Evolutionary conservation across 2,797 vertebrate species (phyloP).

Genomic region (Notolabrus celidotus): DNA sequence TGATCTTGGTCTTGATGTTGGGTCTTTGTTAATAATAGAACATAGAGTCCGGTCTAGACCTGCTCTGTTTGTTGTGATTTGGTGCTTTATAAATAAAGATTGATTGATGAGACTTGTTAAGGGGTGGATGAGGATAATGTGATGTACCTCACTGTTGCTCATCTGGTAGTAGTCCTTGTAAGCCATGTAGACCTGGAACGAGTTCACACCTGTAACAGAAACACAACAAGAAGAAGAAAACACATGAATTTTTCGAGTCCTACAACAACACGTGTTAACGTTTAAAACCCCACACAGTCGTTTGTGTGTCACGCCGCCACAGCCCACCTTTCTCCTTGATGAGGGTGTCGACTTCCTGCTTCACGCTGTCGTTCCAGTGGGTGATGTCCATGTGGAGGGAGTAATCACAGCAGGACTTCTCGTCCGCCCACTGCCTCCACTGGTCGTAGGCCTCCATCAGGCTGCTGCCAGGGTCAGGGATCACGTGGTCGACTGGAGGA

Average conservation of each 20-base stretch:
- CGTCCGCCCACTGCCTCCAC: conserved; percentile 95
- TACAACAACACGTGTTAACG: too few species aligned
- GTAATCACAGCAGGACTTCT: conserved; percentile 95
- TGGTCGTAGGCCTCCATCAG: conserved; percentile 91
- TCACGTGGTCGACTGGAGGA: conserved; percentile 93
- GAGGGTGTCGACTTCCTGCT: conserved; percentile 91
- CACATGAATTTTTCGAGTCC: too few species aligned
- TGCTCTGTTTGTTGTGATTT: too few species aligned
- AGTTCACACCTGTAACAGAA: conserved; percentile 90
- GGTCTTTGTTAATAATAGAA: too few species aligned
- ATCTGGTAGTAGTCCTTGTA: conserved; percentile 99
- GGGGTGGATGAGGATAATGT: too few species aligned
- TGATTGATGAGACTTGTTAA: neutral
- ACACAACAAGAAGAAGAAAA: too few species aligned
- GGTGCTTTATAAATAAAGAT: too few species aligned
- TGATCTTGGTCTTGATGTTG: too few species aligned
- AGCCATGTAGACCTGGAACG: conserved; percentile 99
- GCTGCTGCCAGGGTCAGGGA: conserved; percentile 91
- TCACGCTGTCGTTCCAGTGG: conserved; percentile 90
- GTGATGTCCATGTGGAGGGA: conserved; percentile 93
- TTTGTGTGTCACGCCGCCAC: neutral
- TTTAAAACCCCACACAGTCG: too few species aligned
- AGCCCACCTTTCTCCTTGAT: conserved; percentile 93
- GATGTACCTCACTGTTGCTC: conserved; percentile 96
- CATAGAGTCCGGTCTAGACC: too few species aligned